Evolutionary conservation across 2,888 invertebrate genomes (phyloP).

Genomic region (Aporophyla lueneburgensis): DNA sequence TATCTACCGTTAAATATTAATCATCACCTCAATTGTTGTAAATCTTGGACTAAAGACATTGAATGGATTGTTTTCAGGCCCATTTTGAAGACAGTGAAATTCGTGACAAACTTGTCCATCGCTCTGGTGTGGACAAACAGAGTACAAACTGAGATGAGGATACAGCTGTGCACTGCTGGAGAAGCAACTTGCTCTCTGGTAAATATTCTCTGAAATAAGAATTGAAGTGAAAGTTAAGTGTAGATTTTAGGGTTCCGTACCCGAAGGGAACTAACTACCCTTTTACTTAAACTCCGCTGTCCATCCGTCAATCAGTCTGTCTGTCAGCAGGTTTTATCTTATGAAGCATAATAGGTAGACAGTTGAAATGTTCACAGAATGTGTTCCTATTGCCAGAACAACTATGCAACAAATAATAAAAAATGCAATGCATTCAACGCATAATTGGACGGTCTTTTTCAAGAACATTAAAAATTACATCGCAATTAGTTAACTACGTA

Average conservation of each 20-base stretch:
- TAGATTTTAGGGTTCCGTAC: neutral
- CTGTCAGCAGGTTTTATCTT: too few relatives aligned
- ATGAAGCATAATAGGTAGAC: too few relatives aligned
- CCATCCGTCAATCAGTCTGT: too few relatives aligned
- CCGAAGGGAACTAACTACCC: too few relatives aligned
- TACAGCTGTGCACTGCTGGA: constrained; percentile 91
- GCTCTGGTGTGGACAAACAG: constrained; percentile 97
- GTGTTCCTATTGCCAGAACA: too few relatives aligned
- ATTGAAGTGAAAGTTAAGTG: too few relatives aligned
- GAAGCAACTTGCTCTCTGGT: constrained; percentile 77
- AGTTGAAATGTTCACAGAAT: too few relatives aligned
- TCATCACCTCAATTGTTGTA: neutral
- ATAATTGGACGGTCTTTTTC: neutral
- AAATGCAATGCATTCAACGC: too few relatives aligned
- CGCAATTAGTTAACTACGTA: neutral
- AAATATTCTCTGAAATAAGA: constrained; percentile 15
- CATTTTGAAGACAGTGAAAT: constrained; percentile 93
- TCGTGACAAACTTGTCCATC: constrained; percentile 93
- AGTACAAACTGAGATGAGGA: constrained; percentile 93
- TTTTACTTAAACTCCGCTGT: too few relatives aligned
- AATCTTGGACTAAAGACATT: neutral
- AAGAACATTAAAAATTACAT: neutral
- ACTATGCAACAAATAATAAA: too few relatives aligned
- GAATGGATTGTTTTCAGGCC: constrained; percentile 80
- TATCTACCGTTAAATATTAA: neutral